Evolutionary conservation across 1,140 invertebrate species (phyloP).

Genomic region (Apis laboriosa): DNA sequence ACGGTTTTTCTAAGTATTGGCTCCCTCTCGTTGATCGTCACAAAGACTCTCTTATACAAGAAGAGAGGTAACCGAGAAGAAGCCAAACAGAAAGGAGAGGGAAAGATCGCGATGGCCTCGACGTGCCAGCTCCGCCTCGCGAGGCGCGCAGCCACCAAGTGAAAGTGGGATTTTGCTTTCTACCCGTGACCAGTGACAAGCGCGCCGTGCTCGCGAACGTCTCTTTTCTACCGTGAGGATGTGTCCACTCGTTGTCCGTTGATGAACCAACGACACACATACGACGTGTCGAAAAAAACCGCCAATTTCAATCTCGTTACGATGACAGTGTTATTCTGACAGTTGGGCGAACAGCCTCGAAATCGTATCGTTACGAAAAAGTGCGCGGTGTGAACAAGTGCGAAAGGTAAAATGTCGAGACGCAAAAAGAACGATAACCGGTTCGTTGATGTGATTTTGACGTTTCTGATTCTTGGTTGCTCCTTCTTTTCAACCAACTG

Average conservation of each 20-base stretch:
- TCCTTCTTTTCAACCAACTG: not conserved
- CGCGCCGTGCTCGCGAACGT: conserved; percentile 65
- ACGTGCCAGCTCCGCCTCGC: conserved; percentile 73
- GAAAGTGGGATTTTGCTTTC: conserved; percentile 81
- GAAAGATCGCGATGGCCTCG: conserved; percentile 75
- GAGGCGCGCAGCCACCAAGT: conserved; percentile 68
- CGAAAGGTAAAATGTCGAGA: conserved; percentile 1
- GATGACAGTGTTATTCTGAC: conserved; percentile 30
- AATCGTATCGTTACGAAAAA: conserved; percentile 1
- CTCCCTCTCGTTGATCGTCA: conserved; percentile 16
- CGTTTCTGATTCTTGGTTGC: conserved; percentile 24
- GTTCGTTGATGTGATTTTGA: not conserved
- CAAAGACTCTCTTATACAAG: conserved; percentile 6
- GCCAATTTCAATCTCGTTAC: not conserved
- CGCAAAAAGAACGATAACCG: not conserved
- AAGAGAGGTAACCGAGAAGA: not conserved
- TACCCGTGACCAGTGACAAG: conserved; percentile 76
- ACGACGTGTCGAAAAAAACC: not conserved
- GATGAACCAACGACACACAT: not conserved
- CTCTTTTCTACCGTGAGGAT: conserved; percentile 44
- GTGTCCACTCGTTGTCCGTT: not conserved
- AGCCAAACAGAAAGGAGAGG: conserved; percentile 37
- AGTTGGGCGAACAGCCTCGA: conserved; percentile 3
- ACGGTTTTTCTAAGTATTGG: conserved; percentile 7
- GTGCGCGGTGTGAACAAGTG: conserved; percentile 19